Base-by-base conservation (phyloP, 2,888 invertebrate genomes). In the Choreutis nemorana region DNA sequence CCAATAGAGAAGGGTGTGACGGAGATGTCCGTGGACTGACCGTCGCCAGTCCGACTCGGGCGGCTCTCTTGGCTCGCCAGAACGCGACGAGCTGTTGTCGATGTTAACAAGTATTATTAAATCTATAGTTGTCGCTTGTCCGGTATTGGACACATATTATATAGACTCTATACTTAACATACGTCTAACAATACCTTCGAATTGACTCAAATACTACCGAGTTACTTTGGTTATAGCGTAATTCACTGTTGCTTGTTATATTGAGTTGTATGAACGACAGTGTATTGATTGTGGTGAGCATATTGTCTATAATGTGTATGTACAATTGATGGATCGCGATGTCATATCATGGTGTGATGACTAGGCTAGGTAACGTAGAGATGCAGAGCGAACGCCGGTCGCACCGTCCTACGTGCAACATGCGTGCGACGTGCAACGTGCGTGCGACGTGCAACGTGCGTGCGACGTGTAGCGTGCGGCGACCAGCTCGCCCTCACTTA, bases 301-400 rank as follows among this genome's bases (percentile, higher is more conserved):
- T 30, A 14, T 14, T 13, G 14, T 20, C 9, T 28, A 9, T 14
- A 28, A 35, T 40, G 41, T 42, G 32, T 44, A 44, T 41, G 45
- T 43, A 42, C 41, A 44, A 44, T 48, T 44, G 41, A 37, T 38
- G 38, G 41, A 51, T 50, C 49, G 61, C 62, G 55, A 52, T 59
- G 56, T 70, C 72, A 72, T 72, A 72, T 73, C 71, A 72, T 56
- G 55, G 58, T 67, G 72, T 70, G 67, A 67, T 61, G 54, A 47
- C 49, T 50, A 44, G 50, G 31, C 25, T 36, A 34, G 37, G 31
- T 35, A 40, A 8, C 25, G 37, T 31, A 30, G 34, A 32, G 13
- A n/a, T n/a, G n/a, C n/a, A n/a, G 28, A 22, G 23, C 28, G 25
- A 29, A 36, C 30, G 29, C 31, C 14, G 33, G 33, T 31, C 38